A percentile compares a stretch with the other conserved stretches of the same genome.
These are phyloP conservation scores for Silurus glanis DNA, from an alignment of 2,113 vertebrate species.

Conservation along the genomic window DNA sequence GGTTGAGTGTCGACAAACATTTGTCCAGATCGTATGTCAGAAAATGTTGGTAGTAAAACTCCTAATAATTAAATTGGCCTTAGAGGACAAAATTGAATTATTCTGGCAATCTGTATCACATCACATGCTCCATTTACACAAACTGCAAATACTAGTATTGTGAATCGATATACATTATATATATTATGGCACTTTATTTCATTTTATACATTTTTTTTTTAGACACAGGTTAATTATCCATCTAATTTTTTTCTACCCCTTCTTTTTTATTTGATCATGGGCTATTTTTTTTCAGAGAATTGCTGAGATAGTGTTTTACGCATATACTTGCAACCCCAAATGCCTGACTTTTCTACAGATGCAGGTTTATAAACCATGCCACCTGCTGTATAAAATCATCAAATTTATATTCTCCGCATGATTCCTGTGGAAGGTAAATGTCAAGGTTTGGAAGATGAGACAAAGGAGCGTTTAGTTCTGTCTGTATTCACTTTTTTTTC, in stretches of 20 bases:
- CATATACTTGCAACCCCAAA: background rate
- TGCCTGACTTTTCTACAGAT: background rate
- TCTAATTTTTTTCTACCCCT: background rate
- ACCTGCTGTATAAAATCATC: conserved; percentile 2
- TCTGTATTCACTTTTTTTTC: background rate
- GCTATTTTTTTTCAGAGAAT: background rate
- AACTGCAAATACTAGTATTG: background rate
- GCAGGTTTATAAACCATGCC: background rate
- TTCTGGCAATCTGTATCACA: background rate
- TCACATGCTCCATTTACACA: background rate
- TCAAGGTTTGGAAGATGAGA: background rate
- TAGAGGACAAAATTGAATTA: background rate
- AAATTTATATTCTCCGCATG: conserved; percentile 12
- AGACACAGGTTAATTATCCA: background rate
- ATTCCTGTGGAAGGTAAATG: conserved; percentile 8
- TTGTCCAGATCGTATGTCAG: background rate
- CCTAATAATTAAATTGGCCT: background rate
- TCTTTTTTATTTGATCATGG: background rate
- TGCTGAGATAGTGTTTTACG: background rate
- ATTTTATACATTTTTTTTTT: background rate
- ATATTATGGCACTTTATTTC: background rate
- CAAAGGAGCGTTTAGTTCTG: background rate
- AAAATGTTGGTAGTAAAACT: background rate
- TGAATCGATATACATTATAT: background rate
- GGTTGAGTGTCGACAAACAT: no score